Conservation (phyloP, 2,888 invertebrate genomes). For the Leptopterna dolabrata region DNA sequence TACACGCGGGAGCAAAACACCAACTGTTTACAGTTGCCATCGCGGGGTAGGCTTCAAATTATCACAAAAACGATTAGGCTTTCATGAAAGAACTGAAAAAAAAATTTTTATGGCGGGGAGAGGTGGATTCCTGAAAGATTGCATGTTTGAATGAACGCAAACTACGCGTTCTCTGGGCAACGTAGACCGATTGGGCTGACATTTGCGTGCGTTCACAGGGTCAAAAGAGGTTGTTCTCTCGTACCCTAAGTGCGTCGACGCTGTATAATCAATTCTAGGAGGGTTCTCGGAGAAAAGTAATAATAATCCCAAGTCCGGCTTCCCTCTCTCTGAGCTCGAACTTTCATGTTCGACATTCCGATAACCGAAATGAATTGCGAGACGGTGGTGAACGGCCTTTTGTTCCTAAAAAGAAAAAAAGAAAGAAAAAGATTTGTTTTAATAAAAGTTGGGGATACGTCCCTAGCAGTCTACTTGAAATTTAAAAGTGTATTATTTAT, state of each 20-base stretch:
- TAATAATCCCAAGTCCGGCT: neutral
- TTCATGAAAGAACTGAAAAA: too few species aligned
- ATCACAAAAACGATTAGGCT: too few species aligned
- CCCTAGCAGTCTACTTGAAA: too few species aligned
- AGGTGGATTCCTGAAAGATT: neutral
- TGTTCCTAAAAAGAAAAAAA: too few species aligned
- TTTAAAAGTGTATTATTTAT: too few species aligned
- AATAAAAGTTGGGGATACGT: too few species aligned
- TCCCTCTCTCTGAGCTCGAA: neutral
- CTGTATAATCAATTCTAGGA: neutral
- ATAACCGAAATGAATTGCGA: neutral
- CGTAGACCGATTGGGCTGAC: neutral
- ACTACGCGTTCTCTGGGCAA: neutral
- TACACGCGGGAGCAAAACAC: too few species aligned
- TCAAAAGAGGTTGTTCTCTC: slow-evolving; percentile 5
- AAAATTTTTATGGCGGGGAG: too few species aligned
- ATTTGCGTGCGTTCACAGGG: slow-evolving; percentile 1
- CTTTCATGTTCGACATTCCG: neutral
- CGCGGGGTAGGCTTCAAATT: too few species aligned
- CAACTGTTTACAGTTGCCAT: too few species aligned
- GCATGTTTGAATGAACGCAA: neutral
- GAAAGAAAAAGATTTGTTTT: too few species aligned
- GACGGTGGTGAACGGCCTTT: too few species aligned
- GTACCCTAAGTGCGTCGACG: slow-evolving; percentile 8
- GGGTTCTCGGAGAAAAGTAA: neutral